Base-by-base conservation (phyloP, 2,113 vertebrate species). In the Lepus americanus region DNA sequence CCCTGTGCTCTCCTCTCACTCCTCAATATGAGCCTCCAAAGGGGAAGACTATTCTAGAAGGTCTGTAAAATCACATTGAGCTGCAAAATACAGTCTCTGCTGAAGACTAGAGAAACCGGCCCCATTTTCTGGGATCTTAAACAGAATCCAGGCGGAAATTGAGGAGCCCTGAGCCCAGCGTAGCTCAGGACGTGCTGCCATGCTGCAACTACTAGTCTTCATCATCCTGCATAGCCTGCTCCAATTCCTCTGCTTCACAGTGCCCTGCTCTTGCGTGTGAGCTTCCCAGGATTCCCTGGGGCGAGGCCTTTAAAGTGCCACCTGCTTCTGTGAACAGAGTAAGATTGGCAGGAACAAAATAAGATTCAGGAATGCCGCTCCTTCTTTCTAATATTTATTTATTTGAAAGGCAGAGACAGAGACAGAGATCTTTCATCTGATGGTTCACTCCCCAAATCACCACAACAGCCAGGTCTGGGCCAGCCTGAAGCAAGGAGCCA, bases 271-370 rank as follows among this genome's bases (percentile, higher is more conserved):
- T n/a, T 90, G 31, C 19, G 39, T 64, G 4, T 86, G 59, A 95
- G 22, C 36, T 53, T 91, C 76, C 72, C 61, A 80, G 55, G 22
- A 93, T 95, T 51, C 92, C 87, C 92, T 67, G 39, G 36, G 64
- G 53, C 19, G 73, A 92, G 59, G 73, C 1, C 70, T 89, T 92
- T 90, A 92, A 92, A 95, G 23, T 89, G 36, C 72, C 51, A 87
- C 31, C 31, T 23, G 77, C n/a, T 77, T 92, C 33, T 90, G 16
- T 89, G 80, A 84, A 67, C 61, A 86, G 69, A 95, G 92, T 89
- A 67, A 96, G 73, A 87, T 53, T 72, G 27, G n/a, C 77, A 96
- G n/a, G 5, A 72, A 74, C 64, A 93, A 94, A 96, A 96, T n/a
- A 81, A 88, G 59, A 93, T 93, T 93, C 66, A 87, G 59, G 73